Conservation (phyloP, 2,113 vertebrate genomes). For the Colossoma macropomum region DNA sequence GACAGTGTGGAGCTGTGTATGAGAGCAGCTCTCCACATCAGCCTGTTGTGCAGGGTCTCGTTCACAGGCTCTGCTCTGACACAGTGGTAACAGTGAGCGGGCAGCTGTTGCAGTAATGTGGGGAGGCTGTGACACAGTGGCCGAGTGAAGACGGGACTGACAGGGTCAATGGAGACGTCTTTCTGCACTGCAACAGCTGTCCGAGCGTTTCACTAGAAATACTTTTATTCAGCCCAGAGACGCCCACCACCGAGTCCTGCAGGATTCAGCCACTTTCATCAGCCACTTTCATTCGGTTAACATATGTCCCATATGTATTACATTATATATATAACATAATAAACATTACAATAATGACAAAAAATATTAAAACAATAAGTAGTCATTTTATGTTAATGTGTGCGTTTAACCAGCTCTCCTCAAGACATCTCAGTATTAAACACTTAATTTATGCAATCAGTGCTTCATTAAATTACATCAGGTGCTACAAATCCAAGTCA, state of each 20-base stretch:
- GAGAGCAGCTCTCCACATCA: slow-evolving; percentile 18
- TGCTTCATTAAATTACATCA: no score
- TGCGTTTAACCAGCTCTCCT: no score
- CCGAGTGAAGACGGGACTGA: background rate
- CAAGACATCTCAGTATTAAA: no score
- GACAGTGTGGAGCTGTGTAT: background rate
- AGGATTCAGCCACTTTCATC: background rate
- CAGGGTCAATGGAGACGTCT: slow-evolving; percentile 36
- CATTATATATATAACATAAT: no score
- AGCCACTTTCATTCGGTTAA: no score
- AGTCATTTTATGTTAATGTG: no score
- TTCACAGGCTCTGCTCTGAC: background rate
- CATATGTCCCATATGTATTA: no score
- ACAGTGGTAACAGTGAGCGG: background rate
- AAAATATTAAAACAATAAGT: no score
- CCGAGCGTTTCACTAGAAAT: background rate
- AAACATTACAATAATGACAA: no score
- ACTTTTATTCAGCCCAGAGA: slow-evolving; percentile 26
- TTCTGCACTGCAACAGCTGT: slow-evolving; percentile 50
- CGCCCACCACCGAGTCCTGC: background rate
- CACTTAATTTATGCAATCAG: no score
- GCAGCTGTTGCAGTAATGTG: slow-evolving; percentile 30
- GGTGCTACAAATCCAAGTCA: no score
- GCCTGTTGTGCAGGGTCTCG: background rate
- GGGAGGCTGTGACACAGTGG: slow-evolving; percentile 18